Base-by-base conservation (phyloP, 2,888 invertebrate species). In the Thysanoteuthis rhombus region DNA sequence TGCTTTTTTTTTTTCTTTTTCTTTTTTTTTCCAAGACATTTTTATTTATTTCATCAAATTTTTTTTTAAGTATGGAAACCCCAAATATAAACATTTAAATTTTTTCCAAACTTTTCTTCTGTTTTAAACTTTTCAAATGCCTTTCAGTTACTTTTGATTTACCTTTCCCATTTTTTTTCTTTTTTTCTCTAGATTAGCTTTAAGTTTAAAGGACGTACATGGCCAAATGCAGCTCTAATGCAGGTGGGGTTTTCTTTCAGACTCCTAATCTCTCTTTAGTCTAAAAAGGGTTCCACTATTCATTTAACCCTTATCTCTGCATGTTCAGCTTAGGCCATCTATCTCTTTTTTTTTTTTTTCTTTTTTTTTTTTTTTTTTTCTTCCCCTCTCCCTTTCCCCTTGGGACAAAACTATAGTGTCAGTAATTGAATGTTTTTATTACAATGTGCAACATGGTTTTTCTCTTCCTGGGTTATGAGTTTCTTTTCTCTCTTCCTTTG, bases 231-330 rank as follows among this genome's bases (percentile, higher is more conserved):
- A 75, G 75, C 75, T 75, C n/a, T 75, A 75, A 75, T 75, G 75
- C 75, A 75, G 75, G 75, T 75, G 75, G 75, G 75, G 75, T 75
- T 75, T 75, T 75, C 75, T 75, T 75, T 75, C 75, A 75, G 75
- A 75, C 75, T 93, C 58, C 36, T 90, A 92, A 58, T 39, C 36
- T 42, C 93, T 32, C 40, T 92, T 94, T 36, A 90, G n/a, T 40
- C 36, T 89, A 38, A 52, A 38, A 52, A 45, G 32, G 16, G n/a
- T 45, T 32, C 52, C 32, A 91, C 75, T 75, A 75, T n/a, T 75
- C 12, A 36, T 75, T 75, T n/a, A 75, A 10, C n/a, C 36, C n/a
- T 75, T 4, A 75, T 36, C n/a, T 25, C n/a, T 75, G 75, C 75
- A 75, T 75, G 75, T n/a, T 75, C 75, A 75, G 75, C 75, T 75